Base-by-base conservation (phyloP, 2,113 vertebrate species). In the Bos javanicus region DNA sequence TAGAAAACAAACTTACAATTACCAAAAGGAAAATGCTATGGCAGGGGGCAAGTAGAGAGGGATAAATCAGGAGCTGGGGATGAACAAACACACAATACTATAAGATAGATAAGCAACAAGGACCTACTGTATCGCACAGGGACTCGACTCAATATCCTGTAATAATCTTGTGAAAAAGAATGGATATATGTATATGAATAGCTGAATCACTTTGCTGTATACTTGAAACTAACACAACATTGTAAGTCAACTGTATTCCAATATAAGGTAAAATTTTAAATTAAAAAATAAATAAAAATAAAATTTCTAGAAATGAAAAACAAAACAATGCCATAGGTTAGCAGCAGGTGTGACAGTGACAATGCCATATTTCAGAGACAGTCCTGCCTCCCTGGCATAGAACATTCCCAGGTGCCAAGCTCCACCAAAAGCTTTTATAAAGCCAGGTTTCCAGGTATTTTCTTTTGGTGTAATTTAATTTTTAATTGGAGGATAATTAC, bases 321-420 rank as follows among this genome's bases (percentile, higher is more conserved):
- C 46, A 50, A 50, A 81, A 52, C 46, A 85, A 54, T 74, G 39
- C 30, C 74, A 2, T 4, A 86, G 54, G 74, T 33, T 16, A 12
- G 13, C 1, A 5, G 19, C 7, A 80, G 28, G 71, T 16, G 7
- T 7, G 46, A 52, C 0, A 36, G 50, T 16, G 16, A 93, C 0
- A 0, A 54, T 7, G 39, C n/a, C 13, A 2, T 33, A 62, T 46
- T 83, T 83, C 4, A 13, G 62, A 62, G 36, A 48, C 30, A 62
- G 8, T 30, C 46, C 30, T 39, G 9, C 30, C 50, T 15, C 2
- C 19, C 39, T 36, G 21, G 33, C 7, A 10, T 0, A 48, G n/a
- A 54, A 23, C 2, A 3, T 52, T 15, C 57, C 39, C 52, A 57
- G 25, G 28, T 43, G 43, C 43, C 43, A 6, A 43, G 43, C 43